Evolutionary conservation across 1,140 invertebrate species (phyloP).

Genomic region (Sitophilus oryzae): DNA sequence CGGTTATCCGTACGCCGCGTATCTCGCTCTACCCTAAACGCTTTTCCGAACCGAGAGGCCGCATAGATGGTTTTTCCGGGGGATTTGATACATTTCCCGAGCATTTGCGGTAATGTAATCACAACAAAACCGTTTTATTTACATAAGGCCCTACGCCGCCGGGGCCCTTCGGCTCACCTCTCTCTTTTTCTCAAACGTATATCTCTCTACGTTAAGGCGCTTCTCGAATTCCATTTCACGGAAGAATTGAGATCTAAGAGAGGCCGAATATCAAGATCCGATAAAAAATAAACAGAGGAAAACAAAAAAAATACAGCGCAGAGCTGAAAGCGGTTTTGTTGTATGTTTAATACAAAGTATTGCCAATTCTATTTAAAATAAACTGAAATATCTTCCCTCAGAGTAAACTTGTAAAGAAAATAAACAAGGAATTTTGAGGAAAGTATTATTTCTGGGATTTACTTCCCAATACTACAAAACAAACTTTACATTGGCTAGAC

Average conservation of each 20-base stretch:
- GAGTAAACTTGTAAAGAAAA: no score
- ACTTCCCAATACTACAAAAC: no score
- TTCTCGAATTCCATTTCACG: slow-evolving; percentile 1
- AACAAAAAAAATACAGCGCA: not conserved
- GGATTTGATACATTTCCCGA: not conserved
- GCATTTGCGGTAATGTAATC: not conserved
- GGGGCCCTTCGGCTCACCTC: not conserved
- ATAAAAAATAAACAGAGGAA: slow-evolving; percentile 15
- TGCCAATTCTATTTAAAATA: no score
- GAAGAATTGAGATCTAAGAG: slow-evolving; percentile 5
- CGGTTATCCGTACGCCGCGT: not conserved
- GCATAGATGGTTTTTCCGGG: not conserved
- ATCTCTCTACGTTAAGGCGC: not conserved
- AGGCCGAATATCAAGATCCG: not conserved
- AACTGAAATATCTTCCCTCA: no score
- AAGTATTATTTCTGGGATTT: no score
- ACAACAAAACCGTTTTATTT: not conserved
- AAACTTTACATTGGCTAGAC: no score
- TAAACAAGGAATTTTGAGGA: no score
- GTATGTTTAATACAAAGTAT: no score
- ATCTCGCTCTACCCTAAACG: no score
- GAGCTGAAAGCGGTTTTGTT: no score
- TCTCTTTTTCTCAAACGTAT: no score
- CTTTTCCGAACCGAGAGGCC: not conserved
- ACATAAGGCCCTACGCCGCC: not conserved